A percentile compares a stretch with the other conserved stretches of the same genome.
Conservation (phyloP, 2,888 invertebrate genomes). For the Agonum fuliginosum region DNA sequence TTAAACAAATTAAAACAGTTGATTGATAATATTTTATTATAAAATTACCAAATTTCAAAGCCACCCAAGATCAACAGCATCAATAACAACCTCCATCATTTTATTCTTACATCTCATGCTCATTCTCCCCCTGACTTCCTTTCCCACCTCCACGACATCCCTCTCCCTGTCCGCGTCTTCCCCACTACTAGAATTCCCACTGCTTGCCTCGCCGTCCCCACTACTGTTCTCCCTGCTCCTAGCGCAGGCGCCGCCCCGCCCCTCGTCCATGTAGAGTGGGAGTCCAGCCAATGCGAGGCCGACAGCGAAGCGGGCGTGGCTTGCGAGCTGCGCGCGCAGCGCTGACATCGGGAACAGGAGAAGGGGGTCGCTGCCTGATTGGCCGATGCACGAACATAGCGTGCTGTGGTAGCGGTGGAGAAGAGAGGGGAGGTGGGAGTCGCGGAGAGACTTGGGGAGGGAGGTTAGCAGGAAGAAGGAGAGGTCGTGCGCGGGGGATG, state of each 20-base stretch:
- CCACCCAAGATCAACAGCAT: conserved; percentile 63
- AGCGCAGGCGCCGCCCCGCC: not conserved
- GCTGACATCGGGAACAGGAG: conserved; percentile 62
- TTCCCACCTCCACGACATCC: conserved; percentile 60
- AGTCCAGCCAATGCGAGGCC: conserved; percentile 63
- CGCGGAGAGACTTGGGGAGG: conserved; percentile 61
- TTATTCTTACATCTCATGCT: conserved; percentile 64
- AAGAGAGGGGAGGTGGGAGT: conserved; percentile 61
- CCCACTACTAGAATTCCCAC: conserved; percentile 22
- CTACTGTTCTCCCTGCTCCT: conserved; percentile 18
- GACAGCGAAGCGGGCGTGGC: conserved; percentile 63
- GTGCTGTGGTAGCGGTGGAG: conserved; percentile 62
- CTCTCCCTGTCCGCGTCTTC: conserved; percentile 18
- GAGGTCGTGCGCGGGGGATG: conserved; percentile 62
- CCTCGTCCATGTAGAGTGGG: conserved; percentile 60
- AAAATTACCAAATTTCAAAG: not conserved
- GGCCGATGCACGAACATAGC: conserved; percentile 61
- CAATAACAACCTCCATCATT: conserved; percentile 64
- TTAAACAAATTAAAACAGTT: not conserved
- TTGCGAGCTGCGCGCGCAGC: conserved; percentile 61
- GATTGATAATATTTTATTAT: not conserved
- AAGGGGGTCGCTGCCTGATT: conserved; percentile 62
- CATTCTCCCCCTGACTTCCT: conserved; percentile 59
- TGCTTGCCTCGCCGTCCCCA: not conserved
- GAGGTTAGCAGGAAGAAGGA: conserved; percentile 61